phyloP scores from a whole-genome alignment of 2,888 invertebrate species.

The Platycheirus albimanus region DNA sequence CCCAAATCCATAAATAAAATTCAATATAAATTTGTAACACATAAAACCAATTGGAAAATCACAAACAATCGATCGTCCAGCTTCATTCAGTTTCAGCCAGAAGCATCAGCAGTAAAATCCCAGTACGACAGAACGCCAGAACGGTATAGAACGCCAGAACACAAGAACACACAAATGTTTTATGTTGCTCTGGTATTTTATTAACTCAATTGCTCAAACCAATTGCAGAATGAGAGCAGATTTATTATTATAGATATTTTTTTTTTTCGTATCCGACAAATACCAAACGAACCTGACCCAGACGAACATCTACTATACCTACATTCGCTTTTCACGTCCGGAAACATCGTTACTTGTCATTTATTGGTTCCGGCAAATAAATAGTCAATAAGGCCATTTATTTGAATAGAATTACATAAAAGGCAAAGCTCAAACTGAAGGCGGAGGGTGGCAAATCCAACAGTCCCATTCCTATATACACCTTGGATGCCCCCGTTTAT shows the following conservation, averaged over 20 bases:
- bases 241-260: slow-evolving; percentile 21
- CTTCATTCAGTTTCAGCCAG: background rate
- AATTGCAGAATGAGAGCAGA: background rate
- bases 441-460: slow-evolving; percentile 6
- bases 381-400: slow-evolving; percentile 69
- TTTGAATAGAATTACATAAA: slow-evolving; percentile 67
- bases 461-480: background rate
- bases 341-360: slow-evolving; percentile 57
- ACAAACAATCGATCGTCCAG: slow-evolving; percentile 52
- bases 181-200: slow-evolving; percentile 46
- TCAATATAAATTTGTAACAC: slow-evolving; percentile 45
- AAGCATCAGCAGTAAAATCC: background rate
- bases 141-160: no score
- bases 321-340: slow-evolving; percentile 24
- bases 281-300: background rate
- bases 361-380: slow-evolving; percentile 58
- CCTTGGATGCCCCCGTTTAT: no score
- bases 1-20: slow-evolving; percentile 56
- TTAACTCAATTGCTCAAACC: slow-evolving; percentile 64
- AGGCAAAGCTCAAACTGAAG: slow-evolving; percentile 4
- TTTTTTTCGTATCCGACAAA: slow-evolving; percentile 14
- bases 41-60: slow-evolving; percentile 59
- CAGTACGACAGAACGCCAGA: no score
- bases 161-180: slow-evolving; percentile 9
- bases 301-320: no score